Evolutionary conservation across 2,888 invertebrate genomes (phyloP), one percentile per base, ranked within the genome.

Genomic region (Netelia fuscicornis): DNA sequence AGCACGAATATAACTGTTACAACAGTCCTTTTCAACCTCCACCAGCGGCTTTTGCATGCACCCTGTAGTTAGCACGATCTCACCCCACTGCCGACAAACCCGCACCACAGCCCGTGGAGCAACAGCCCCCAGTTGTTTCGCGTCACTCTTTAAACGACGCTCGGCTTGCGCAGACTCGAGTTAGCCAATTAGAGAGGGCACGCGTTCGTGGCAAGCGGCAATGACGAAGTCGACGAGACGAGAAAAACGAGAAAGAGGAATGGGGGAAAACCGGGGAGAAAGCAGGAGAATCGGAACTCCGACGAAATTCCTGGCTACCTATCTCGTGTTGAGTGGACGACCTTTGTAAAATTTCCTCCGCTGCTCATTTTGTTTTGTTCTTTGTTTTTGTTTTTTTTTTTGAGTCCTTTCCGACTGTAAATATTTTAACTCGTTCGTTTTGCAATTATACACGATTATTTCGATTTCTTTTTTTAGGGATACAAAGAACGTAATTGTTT

Each of bases 131-230:
- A 54, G 81, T 83, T 83, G 74, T 81, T 85, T 79, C 75, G n/a
- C 82, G 79, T 83, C 76, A 83, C 85, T 80, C 80, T 87, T 84
- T 77, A 84, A 87, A 86, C 84, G 76, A 65, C 48, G 56, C 48
- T 60, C 37, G 71, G 78, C 68, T 25, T 58, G 56, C 65, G 68
- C 65, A 82, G 81, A 81, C 80, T 85, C 72, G 84, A 85, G 84
- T 86, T 85, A 86, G 82, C 87, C 86, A 87, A 87, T 87, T 87
- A 87, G 75, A 79, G 83, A 79, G 72, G 56, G 62, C 62, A 76
- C 71, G 83, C 71, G 78, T 86, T 86, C 79, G 81, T 83, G 86
- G 83, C 79, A 85, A 86, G 81, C 86, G 71, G 72, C 84, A 83
- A 85, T 84, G 84, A 86, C 81, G 58, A 74, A 81, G 60, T 76